phyloP scores from a whole-genome alignment of 2,888 invertebrate species.

The Cactoblastis cactorum region DNA sequence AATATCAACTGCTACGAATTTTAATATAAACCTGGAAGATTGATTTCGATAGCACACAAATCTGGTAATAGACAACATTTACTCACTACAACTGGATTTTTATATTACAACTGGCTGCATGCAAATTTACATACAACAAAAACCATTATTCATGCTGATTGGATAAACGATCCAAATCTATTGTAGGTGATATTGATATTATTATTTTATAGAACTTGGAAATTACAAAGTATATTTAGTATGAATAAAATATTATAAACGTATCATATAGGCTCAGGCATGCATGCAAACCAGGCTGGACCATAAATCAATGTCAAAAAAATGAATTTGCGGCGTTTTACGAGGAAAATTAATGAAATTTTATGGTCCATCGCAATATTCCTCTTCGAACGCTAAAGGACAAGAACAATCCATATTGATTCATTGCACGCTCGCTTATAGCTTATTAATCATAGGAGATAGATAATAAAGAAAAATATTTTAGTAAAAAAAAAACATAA shows the following conservation, averaged over 20 bases:
- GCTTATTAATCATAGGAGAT: conserved; percentile 3
- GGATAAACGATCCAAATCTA: too few relatives aligned
- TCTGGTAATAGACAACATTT: not conserved
- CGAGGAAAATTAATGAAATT: conserved; percentile 67
- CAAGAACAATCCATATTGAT: conserved; percentile 20
- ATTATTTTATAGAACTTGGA: too few relatives aligned
- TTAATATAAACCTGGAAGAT: not conserved
- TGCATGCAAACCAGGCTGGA: conserved; percentile 42
- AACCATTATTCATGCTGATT: too few relatives aligned
- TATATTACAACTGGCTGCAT: too few relatives aligned
- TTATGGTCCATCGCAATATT: conserved; percentile 40
- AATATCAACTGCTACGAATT: conserved; percentile 2
- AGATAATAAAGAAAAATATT: not conserved
- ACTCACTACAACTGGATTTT: not conserved
- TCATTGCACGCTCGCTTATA: conserved; percentile 7
- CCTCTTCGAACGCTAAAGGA: conserved; percentile 21
- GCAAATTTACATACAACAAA: too few relatives aligned
- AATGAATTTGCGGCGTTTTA: conserved; percentile 56
- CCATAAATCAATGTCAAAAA: conserved; percentile 68
- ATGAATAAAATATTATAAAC: conserved; percentile 29
- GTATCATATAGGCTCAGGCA: conserved; percentile 34
- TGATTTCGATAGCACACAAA: not conserved
- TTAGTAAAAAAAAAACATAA: not conserved
- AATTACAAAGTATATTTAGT: conserved; percentile 25
- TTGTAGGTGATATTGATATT: too few relatives aligned